phyloP scores from a whole-genome alignment of 2,888 invertebrate species.

The Lithosia quadra region DNA sequence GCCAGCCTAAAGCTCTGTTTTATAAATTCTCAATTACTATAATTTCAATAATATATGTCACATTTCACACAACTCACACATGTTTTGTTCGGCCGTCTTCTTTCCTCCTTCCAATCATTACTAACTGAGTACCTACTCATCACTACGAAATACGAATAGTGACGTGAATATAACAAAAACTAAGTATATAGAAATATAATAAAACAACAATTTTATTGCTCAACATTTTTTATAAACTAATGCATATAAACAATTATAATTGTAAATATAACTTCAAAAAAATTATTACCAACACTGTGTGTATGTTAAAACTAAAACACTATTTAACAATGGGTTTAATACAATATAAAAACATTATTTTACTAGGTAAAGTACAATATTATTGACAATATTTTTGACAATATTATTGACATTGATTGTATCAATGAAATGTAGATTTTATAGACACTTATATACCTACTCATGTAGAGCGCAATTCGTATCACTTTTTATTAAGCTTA shows the following conservation, averaged over 20 bases:
- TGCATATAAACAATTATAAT: constrained; percentile 18
- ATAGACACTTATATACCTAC: not conserved
- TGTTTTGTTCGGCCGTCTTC: too few species aligned
- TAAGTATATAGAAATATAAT: not conserved
- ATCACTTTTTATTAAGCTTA: not conserved
- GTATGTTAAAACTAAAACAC: not conserved
- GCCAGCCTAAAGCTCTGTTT: too few species aligned
- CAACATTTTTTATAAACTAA: constrained; percentile 36
- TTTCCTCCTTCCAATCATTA: too few species aligned
- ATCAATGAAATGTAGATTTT: not conserved
- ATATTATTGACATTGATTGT: not conserved
- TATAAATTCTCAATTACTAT: too few species aligned
- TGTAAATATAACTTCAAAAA: constrained; percentile 28
- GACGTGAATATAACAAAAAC: not conserved
- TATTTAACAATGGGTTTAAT: not conserved
- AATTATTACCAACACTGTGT: constrained; percentile 28
- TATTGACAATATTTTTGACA: not conserved
- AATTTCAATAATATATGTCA: too few species aligned
- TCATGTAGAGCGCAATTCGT: not conserved
- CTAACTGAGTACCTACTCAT: too few species aligned
- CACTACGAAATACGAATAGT: too few species aligned
- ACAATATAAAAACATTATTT: not conserved
- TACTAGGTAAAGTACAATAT: not conserved
- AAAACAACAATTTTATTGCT: constrained; percentile 7
- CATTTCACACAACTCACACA: too few species aligned